Conservation (phyloP, 2,888 invertebrate genomes). For the Metopia argyrocephala region DNA sequence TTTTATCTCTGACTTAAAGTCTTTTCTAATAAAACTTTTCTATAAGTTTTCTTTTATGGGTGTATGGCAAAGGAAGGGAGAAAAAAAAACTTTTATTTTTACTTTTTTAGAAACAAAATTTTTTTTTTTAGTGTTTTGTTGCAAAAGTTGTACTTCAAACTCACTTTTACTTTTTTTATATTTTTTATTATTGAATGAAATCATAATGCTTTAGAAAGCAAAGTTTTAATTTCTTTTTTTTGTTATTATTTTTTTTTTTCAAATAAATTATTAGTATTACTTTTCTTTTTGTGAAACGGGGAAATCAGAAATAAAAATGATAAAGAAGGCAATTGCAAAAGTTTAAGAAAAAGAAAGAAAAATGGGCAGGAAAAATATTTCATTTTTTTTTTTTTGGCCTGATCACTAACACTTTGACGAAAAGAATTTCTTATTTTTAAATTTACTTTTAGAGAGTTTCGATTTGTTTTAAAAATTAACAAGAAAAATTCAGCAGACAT, state of each 20-base stretch:
- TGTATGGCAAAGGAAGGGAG: neutral
- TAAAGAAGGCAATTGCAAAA: no score
- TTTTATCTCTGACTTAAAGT: neutral
- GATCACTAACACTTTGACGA: neutral
- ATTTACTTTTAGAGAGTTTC: neutral
- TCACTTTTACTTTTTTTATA: neutral
- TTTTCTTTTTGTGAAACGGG: neutral
- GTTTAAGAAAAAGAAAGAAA: neutral
- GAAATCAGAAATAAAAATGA: no score
- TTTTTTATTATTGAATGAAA: neutral
- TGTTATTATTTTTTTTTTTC: neutral
- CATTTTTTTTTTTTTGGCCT: neutral
- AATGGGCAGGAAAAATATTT: neutral
- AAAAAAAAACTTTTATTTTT: neutral
- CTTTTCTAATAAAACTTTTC: neutral
- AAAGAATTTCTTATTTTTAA: neutral
- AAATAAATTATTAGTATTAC: neutral
- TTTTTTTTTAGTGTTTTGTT: neutral
- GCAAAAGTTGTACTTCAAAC: neutral
- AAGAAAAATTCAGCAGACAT: no score
- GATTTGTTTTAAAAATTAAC: neutral
- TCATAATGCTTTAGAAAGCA: neutral
- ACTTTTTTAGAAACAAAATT: neutral
- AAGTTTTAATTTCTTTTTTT: neutral
- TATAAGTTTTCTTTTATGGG: neutral